phyloP scores from a whole-genome alignment of 2,797 vertebrate genomes.

The Spinus olivaceus region DNA sequence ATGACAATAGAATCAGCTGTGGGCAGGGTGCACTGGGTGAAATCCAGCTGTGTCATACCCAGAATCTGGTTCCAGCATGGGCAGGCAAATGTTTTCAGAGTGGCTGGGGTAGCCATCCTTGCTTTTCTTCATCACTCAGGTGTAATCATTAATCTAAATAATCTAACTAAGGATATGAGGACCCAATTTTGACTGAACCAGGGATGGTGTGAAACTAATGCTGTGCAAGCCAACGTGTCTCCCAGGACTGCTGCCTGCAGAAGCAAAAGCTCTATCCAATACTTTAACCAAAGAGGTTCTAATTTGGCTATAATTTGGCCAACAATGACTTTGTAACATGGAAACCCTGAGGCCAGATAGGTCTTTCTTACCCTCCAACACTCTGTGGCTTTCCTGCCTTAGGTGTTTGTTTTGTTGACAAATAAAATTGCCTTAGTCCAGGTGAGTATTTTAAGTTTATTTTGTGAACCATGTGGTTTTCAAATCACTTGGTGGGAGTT shows the following conservation, averaged over 20 bases:
- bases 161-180: not conserved
- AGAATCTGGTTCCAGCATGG: not conserved
- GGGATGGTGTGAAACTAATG: accelerated
- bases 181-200: not conserved
- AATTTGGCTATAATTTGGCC: not conserved
- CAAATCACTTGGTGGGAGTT: not conserved
- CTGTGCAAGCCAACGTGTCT: accelerated
- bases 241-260: not conserved
- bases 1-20: not conserved
- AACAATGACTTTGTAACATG: not conserved
- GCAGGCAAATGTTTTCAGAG: not conserved
- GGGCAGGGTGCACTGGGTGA: not conserved
- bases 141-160: not conserved
- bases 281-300: not conserved
- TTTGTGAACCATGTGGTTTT: not conserved
- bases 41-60: not conserved
- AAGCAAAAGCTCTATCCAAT: not conserved
- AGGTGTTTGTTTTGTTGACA: not conserved
- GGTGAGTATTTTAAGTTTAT: not conserved
- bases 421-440: not conserved
- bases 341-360: not conserved
- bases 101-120: not conserved
- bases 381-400: not conserved
- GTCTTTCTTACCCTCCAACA: not conserved
- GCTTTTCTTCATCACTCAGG: not conserved